Conservation (phyloP, 1,140 invertebrate genomes). For the Eriosoma lanigerum region DNA sequence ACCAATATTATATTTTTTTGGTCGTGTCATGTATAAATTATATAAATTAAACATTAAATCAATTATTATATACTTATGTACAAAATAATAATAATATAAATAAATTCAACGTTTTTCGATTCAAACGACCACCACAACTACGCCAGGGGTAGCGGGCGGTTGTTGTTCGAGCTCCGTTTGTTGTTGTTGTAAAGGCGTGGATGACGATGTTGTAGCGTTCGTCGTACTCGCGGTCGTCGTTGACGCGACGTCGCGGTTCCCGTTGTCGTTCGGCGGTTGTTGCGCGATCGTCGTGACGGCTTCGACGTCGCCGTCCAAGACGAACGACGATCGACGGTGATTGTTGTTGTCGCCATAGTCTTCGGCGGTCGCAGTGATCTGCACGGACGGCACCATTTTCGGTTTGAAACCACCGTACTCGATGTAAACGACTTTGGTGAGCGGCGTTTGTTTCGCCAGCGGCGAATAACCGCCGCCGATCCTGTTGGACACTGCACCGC, state of each 20-base stretch:
- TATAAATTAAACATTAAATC: not conserved
- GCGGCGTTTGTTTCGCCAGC: slow-evolving; percentile 54
- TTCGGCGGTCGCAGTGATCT: slow-evolving; percentile 56
- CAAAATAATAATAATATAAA: not conserved
- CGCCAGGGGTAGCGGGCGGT: not conserved
- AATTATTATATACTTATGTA: not conserved
- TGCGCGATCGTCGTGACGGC: not conserved
- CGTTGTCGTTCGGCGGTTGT: too few species aligned
- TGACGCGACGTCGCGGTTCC: not conserved
- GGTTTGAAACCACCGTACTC: slow-evolving; percentile 78
- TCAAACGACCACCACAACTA: slow-evolving; percentile 26
- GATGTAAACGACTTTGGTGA: slow-evolving; percentile 57
- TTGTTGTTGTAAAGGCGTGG: not conserved
- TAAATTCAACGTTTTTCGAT: not conserved
- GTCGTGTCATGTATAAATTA: not conserved
- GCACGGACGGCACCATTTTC: slow-evolving; percentile 75
- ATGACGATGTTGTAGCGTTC: not conserved
- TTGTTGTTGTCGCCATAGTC: not conserved
- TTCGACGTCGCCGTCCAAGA: not conserved
- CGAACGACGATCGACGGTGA: not conserved
- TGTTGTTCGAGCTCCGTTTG: not conserved
- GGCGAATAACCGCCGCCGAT: slow-evolving; percentile 34
- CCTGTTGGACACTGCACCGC: slow-evolving; percentile 39
- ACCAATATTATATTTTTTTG: too few species aligned
- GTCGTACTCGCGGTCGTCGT: not conserved